These are phyloP conservation scores for Protobothrops flavoviridis DNA, from an alignment of 2,113 vertebrate species.

Conservation along the genomic window DNA sequence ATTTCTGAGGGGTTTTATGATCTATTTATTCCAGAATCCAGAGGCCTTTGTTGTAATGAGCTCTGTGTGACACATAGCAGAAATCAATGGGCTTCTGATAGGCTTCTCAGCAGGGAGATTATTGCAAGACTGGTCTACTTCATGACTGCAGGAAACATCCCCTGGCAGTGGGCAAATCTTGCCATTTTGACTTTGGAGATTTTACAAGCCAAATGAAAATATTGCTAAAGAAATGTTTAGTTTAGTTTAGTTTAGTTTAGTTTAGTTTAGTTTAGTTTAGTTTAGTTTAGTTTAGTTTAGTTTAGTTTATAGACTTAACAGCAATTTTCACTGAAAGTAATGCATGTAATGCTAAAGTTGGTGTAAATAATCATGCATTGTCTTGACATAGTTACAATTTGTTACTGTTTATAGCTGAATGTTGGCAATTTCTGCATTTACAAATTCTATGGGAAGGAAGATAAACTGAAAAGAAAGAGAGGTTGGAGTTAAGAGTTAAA, in stretches of 20 bases:
- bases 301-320: not conserved
- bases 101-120: constrained; percentile 3
- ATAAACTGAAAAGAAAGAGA: not conserved
- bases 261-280: too few relatives aligned
- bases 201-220: not conserved
- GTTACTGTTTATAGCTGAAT: not conserved
- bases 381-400: not conserved
- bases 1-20: not conserved
- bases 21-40: constrained; percentile 20
- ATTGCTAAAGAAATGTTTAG: not conserved
- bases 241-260: not conserved
- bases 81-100: constrained; percentile 15
- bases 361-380: not conserved
- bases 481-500: not conserved
- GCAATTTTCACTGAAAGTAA: not conserved
- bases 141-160: not conserved
- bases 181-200: constrained; percentile 4
- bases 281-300: not conserved
- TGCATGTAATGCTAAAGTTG: not conserved
- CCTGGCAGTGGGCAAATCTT: not conserved
- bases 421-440: not conserved
- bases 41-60: not conserved
- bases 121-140: not conserved
- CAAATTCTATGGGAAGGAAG: not conserved
- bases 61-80: not conserved